Percentiles rank a stretch among this genome's conserved stretches.
Conservation (phyloP, 2,888 invertebrate species). For the Automeris io region DNA sequence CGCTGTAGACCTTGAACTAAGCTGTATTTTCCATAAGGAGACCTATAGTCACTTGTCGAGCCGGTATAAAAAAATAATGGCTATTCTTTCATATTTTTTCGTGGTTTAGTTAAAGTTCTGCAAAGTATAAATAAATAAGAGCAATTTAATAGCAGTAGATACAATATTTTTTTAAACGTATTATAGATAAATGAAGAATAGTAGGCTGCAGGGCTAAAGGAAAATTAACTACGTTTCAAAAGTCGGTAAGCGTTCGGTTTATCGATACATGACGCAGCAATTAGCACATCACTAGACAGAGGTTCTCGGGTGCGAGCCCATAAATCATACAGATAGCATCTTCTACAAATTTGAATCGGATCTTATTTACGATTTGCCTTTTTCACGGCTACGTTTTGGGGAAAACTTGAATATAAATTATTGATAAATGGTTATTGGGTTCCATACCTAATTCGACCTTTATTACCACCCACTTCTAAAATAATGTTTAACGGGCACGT, state of each 20-base stretch:
- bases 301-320: slow-evolving; percentile 72
- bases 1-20: no score
- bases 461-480: slow-evolving; percentile 33
- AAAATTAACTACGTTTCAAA: no score
- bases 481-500: slow-evolving; percentile 26
- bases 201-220: no score
- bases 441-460: slow-evolving; percentile 56
- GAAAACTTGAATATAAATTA: slow-evolving; percentile 72
- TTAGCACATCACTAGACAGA: slow-evolving; percentile 73
- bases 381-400: slow-evolving; percentile 75
- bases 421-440: slow-evolving; percentile 67
- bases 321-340: slow-evolving; percentile 76
- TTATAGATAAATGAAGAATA: no score
- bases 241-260: slow-evolving; percentile 30
- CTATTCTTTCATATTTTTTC: no score
- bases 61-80: no score
- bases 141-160: no score
- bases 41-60: no score
- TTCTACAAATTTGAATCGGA: slow-evolving; percentile 79
- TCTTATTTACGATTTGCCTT: slow-evolving; percentile 78
- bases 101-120: no score
- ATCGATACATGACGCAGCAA: slow-evolving; percentile 58
- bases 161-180: no score
- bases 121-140: no score
- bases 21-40: no score